Evolutionary conservation across 2,888 invertebrate genomes (phyloP).

Genomic region (Drosophila peninsularis): DNA sequence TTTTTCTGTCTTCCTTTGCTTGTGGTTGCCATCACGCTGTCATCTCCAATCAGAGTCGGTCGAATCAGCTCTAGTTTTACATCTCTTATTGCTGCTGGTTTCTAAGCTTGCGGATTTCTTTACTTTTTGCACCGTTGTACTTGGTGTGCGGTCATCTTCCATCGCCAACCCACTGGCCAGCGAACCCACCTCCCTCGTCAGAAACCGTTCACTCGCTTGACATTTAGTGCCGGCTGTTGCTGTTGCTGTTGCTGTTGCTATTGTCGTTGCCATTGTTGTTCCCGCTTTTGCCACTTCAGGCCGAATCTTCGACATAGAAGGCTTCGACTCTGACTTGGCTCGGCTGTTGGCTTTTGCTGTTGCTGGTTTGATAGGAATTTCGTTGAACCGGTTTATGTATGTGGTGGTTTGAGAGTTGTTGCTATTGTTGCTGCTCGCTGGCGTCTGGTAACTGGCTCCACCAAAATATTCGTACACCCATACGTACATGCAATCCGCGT

Average conservation of each 20-base stretch:
- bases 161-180: slow-evolving; percentile 6
- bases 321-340: slow-evolving; percentile 26
- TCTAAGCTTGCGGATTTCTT: slow-evolving; percentile 53
- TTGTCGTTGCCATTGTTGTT: slow-evolving; percentile 50
- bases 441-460: slow-evolving; percentile 76
- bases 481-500: slow-evolving; percentile 12
- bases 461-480: slow-evolving; percentile 54
- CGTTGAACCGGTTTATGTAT: slow-evolving; percentile 78
- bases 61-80: slow-evolving; percentile 33
- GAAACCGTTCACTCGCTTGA: slow-evolving; percentile 67
- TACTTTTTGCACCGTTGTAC: slow-evolving; percentile 42
- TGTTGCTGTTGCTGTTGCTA: slow-evolving; percentile 56
- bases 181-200: slow-evolving; percentile 2
- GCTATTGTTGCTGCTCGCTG: slow-evolving; percentile 57
- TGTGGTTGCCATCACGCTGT: slow-evolving; percentile 17
- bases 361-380: slow-evolving; percentile 70
- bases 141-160: slow-evolving; percentile 17
- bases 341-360: slow-evolving; percentile 40
- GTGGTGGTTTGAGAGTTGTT: slow-evolving; percentile 68
- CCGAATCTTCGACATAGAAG: slow-evolving; percentile 53
- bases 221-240: slow-evolving; percentile 74
- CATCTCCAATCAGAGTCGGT: slow-evolving; percentile 30
- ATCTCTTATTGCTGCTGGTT: slow-evolving; percentile 38
- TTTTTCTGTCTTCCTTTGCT: not conserved
- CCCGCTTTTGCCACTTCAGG: slow-evolving; percentile 50